Base-by-base conservation (phyloP, 2,888 invertebrate species). In the Campoplex nolae region DNA sequence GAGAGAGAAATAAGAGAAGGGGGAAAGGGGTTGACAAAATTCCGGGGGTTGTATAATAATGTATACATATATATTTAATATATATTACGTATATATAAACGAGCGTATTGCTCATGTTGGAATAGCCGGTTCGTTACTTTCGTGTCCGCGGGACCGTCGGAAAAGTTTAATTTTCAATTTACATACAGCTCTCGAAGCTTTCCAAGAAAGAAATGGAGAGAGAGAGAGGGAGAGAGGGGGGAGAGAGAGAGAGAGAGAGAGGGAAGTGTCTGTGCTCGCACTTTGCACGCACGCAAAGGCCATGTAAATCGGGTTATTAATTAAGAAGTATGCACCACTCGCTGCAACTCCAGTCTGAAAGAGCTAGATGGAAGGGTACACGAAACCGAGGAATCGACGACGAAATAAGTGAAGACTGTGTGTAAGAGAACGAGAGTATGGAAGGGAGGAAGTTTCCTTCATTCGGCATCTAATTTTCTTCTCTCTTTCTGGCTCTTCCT, bases 121-220 rank as follows among this genome's bases (percentile, higher is more conserved):
- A 84, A 84, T 79, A 83, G 82, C 76, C 84, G 87, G 87, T 87
- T 87, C 87, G 87, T 87, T 87, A 87, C 84, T 81, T 81, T 56
- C 73, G 54, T 45, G 58, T 62, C 71, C 83, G 76, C 81, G 74
- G 82, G 78, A 84, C 68, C 81, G 82, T 78, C 79, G 87, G 82
- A 62, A 84, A 87, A 87, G 83, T 87, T 87, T 82, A 87, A 87
- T 84, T 87, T 87, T 87, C 87, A 87, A 87, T 87, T 87, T 87
- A 87, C 87, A 87, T 87, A 87, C 78, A 84, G 82, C 16, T 68
- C 78, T 78, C 54, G 32, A 56, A 58, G 58, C 62, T 38, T n/a
- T 16, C 38, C 62, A 62, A 32, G 51, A 67, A 51, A 48, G 48
- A 65, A 51, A 23, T 23, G 23, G 23, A 18, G 32, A 35, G 48